Evolutionary conservation across 2,797 vertebrate species (phyloP), one percentile per base, ranked within the genome.

Genomic region (Alfaro cultratus): DNA sequence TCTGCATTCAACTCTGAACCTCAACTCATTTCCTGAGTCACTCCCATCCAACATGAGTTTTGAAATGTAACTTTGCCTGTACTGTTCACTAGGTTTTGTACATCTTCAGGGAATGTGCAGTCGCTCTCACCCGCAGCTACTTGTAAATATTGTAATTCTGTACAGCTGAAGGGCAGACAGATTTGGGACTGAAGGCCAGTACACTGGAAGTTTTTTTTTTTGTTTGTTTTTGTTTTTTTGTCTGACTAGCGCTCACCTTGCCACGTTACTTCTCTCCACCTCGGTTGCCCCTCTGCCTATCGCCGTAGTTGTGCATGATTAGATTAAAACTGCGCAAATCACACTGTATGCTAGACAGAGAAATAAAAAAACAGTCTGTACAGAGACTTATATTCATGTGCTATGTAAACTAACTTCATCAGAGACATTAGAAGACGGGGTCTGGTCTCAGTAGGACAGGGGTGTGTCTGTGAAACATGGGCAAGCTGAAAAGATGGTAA

Each of bases 101-200:
- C 89, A 76, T 90, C 85, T 94, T 89, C 87, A 93, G 93, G 94
- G 94, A 92, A 71, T 13, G 64, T n/a, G 85, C 72, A 73, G 83
- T 76, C 43, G 74, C 87, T 91, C 78, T 83, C 80, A 84, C 87
- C 76, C 89, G 75, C 80, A 81, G 90, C 90, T 92, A 74, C 83
- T 87, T 98, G 96, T 97, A 96, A 93, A 96, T 96, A 96, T 77
- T 93, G 93, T 95, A 97, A 95, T 95, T 95, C 91, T 97, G 96
- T 97, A 96, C 96, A 97, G 96, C 94, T 95, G 95, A 93, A 89
- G 91, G 94, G 91, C 91, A 94, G 91, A 91, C 88, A 91, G 94
- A 92, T 94, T 26, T 96, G 97, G 98, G 98, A 99, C 97, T 96
- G 96, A 96, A 62, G 98, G 98, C 97, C 98, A 99, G 98, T 99